Conservation (phyloP, 92 coral and sea anemone genomes). For the Porites cylindrica region DNA sequence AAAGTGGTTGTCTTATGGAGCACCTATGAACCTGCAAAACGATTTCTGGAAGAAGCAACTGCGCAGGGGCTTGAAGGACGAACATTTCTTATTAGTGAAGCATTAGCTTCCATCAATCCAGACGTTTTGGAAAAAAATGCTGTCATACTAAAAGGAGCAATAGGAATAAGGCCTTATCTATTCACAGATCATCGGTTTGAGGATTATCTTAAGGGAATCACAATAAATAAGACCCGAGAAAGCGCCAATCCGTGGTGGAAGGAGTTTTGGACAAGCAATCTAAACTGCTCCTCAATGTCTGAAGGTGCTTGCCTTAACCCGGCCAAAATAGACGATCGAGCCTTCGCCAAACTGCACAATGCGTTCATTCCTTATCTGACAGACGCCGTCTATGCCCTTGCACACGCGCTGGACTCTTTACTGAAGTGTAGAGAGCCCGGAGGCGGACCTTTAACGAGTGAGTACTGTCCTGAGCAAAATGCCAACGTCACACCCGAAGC, state of each 20-base stretch:
- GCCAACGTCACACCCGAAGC: constrained; percentile 48
- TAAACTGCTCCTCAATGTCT: constrained; percentile 37
- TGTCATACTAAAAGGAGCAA: constrained; percentile 64
- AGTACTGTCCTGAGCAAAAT: constrained; percentile 40
- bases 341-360: constrained; percentile 62
- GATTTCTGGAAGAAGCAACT: constrained; percentile 77
- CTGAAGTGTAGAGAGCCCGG: constrained; percentile 35
- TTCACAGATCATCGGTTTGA: constrained; percentile 50
- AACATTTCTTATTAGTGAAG: constrained; percentile 82
- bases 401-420: constrained; percentile 67
- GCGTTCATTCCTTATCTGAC: constrained; percentile 76
- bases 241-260: constrained; percentile 78
- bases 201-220: constrained; percentile 55
- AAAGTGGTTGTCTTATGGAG: constrained; percentile 84
- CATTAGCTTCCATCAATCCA: constrained; percentile 68
- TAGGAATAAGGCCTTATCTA: constrained; percentile 72
- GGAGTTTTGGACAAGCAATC: constrained; percentile 71
- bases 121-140: constrained; percentile 65
- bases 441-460: constrained; percentile 14
- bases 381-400: constrained; percentile 79
- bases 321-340: constrained; percentile 23
- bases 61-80: constrained; percentile 74
- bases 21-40: constrained; percentile 80
- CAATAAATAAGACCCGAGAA: constrained; percentile 32
- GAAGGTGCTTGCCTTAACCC: constrained; percentile 29